Evolutionary conservation across 2,888 invertebrate genomes (phyloP), one percentile per base, ranked within the genome.

Genomic region (Itoplectis maculator): DNA sequence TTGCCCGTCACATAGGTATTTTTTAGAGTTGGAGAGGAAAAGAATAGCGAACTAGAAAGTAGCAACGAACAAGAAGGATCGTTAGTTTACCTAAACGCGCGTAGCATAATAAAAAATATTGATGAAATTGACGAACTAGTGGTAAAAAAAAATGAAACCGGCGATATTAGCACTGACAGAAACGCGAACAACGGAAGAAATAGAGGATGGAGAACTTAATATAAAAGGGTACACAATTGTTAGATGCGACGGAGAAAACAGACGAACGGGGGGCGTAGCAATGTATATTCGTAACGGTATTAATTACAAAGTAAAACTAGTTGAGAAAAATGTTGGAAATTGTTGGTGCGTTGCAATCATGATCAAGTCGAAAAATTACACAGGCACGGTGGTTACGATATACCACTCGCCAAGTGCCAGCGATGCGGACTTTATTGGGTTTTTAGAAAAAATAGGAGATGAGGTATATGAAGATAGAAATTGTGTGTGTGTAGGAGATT

Each of bases 111-210:
- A 37, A 77, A 56, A 59, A 77, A 73, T 63, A 77, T 77, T 5
- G 77, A 83, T n/a, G 73, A 82, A 54, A 81, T 81, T 35, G 51
- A 63, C 29, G 29, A 29, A 9, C 40, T 70, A 59, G 59, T 82
- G 11, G 23, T 47, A 2, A 73, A 56, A 35, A n/a, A 18, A 20
- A 66, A 74, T 63, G 51, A 68, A 68, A 6, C 82, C 75, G 11
- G 13, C 37, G 45, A 23, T 80, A 37, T n/a, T 80, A 15, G 75
- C 63, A n/a, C 3, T 82, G 11, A 59, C 76, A 15, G 79, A 82
- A 66, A 82, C 82, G 1, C 63, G 79, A 20, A 23, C 56, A 7
- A 80, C 47, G 9, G 65, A 80, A 9, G 82, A 76, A 0, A 82
- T 82, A 8, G 70, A 69, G 0, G 69, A 70, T 13, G 0, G n/a